Base-by-base conservation (phyloP, 2,888 invertebrate species). In the Lithophane socia region DNA sequence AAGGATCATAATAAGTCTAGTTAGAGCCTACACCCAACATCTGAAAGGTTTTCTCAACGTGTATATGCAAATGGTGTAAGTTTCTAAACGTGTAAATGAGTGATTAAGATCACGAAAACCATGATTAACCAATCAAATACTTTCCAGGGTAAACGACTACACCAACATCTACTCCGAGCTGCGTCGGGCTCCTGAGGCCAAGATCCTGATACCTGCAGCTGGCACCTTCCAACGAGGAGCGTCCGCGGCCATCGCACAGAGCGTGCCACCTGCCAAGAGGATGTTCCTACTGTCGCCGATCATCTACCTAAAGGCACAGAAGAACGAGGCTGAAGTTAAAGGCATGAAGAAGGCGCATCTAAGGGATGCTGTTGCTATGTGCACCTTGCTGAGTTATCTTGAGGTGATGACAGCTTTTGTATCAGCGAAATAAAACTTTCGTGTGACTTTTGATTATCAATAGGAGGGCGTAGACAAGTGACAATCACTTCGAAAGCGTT, bases 311-410 rank as follows among this genome's bases (percentile, higher is more conserved):
- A 99, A 99, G 92, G 98, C 99, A 0, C 97, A 98, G 86, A 99
- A 99, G 95, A 99, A 99, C 91, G 94, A 96, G 0, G 97, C 97
- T 0, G 99, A 99, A 94, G 97, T 97, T 42, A 96, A 97, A 73
- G 99, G 99, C 68, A 99, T 99, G 99, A 97, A 97, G 86, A 97
- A 96, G 70, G 98, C 99, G 0, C 99, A 99, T 92, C 96, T 99
- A 73, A 97, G 98, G 72, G 99, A 99, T 94, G 99, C 98, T 0
- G 98, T 98, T 0, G 99, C 99, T 0, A 97, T 99, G 95, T 98
- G 99, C 92, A 98, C 99, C 88, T 98, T 98, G 86, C 97, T 99
- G 86, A 95, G 93, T 83, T 96, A 96, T 80, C 90, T 96, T 82
- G 95, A 96, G 88, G 93, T 90, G 60, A 77, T 77, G 47, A 29